Evolutionary conservation across 2,113 vertebrate genomes (phyloP), one percentile per base, ranked within the genome.

Genomic region (Glaucomys volans): DNA sequence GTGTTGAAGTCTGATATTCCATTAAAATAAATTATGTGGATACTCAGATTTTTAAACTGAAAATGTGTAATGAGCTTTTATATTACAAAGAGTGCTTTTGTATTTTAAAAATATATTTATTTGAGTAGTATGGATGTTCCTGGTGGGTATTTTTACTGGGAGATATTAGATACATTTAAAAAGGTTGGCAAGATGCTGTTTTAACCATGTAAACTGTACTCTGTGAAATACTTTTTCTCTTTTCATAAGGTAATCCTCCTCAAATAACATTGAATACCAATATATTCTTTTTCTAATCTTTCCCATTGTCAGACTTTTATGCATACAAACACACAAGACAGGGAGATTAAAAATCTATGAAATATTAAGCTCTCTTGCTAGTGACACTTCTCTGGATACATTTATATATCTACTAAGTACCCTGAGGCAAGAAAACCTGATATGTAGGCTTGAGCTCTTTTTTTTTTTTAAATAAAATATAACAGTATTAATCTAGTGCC

Each of bases 41-140:
- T 97, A 94, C 96, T 95, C 71, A 93, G 92, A 87, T 84, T 95
- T 98, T 98, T 96, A 95, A 90, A 96, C 87, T 97, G 97, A 95
- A 98, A 97, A 59, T 47, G 32, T 92, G 66, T 83, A 87, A 96
- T 97, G 85, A 96, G 54, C 87, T 97, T 67, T 67, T 72, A 80
- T 42, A 69, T 69, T 69, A 69, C 69, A 86, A 94, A 75, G 87
- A 97, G 16, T 94, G 93, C 89, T 0, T 77, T 71, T 97, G 79
- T 87, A 95, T 97, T 97, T 97, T 95, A 85, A 97, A 95, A 97
- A 95, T 95, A 80, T 35, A 30, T 97, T 88, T 96, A 74, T 97
- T 93, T 87, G 44, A 67, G 26, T 3, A 62, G 4, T 52, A 79
- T 84, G 22, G 50, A 64, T 87, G 30, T 62, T 87, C 26, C 17